These are phyloP conservation scores for Epizoanthus ramosus DNA, from an alignment of 92 coral and sea anemone species.

Conservation along the genomic window DNA sequence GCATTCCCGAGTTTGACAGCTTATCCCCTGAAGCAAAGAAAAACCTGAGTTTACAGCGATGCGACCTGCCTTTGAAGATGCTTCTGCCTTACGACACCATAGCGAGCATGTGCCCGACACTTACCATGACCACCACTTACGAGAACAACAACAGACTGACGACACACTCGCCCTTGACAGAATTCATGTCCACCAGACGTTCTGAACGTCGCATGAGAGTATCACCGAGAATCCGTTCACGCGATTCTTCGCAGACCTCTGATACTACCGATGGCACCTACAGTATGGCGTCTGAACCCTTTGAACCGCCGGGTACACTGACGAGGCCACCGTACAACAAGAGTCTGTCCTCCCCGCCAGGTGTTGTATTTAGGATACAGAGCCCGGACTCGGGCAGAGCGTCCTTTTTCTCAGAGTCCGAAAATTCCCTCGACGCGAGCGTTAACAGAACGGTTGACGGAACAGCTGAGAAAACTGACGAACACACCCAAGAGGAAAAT, in stretches of 20 bases:
- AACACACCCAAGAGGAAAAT: not conserved
- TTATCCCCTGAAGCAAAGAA: slow-evolving; percentile 72
- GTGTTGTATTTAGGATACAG: not conserved
- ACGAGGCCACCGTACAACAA: not conserved
- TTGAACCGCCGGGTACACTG: not conserved
- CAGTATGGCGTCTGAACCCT: not conserved
- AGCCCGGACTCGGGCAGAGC: slow-evolving; percentile 14
- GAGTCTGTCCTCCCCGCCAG: not conserved
- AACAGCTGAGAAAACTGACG: not conserved
- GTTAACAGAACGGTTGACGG: not conserved
- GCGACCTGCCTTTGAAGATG: slow-evolving; percentile 50
- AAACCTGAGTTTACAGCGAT: slow-evolving; percentile 64
- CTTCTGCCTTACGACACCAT: slow-evolving; percentile 63
- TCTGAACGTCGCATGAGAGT: not conserved
- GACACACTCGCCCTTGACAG: not conserved
- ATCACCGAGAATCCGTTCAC: not conserved
- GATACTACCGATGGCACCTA: not conserved
- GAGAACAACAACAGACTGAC: slow-evolving; percentile 1
- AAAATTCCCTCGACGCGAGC: not conserved
- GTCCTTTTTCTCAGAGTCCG: slow-evolving; percentile 15
- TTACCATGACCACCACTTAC: slow-evolving; percentile 1
- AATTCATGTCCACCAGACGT: slow-evolving; percentile 4
- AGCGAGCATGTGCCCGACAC: slow-evolving; percentile 62
- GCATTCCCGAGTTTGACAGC: slow-evolving; percentile 63
- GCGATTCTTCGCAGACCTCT: slow-evolving; percentile 2